Evolutionary conservation across 2,113 vertebrate genomes (phyloP).

Genomic region (Morphnarchus princeps): DNA sequence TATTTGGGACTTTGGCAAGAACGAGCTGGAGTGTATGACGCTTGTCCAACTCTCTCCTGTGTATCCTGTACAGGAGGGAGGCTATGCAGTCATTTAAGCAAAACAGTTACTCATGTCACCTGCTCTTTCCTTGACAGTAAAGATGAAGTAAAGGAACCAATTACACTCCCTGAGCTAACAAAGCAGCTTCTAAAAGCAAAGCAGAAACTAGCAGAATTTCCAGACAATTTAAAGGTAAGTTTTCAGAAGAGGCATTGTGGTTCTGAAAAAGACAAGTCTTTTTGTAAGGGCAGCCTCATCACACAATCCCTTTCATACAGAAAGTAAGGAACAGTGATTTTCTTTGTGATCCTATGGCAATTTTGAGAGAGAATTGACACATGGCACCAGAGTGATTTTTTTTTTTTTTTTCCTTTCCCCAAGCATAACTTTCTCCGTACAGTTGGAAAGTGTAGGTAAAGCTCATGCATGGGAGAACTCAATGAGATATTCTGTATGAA

Average conservation of each 20-base stretch:
- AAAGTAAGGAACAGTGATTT: background rate
- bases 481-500: background rate
- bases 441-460: background rate
- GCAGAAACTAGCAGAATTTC: slow-evolving; percentile 76
- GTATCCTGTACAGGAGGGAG: background rate
- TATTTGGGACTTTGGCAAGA: background rate
- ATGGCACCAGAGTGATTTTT: background rate
- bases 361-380: background rate
- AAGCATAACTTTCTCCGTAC: fast-evolving
- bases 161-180: slow-evolving; percentile 81
- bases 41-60: background rate
- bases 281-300: background rate
- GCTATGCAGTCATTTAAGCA: background rate
- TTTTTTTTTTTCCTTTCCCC: background rate
- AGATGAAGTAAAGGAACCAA: slow-evolving; percentile 48
- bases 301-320: background rate
- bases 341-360: background rate
- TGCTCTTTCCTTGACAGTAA: slow-evolving; percentile 49
- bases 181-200: slow-evolving; percentile 78
- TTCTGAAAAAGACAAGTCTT: background rate
- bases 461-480: background rate
- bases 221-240: slow-evolving; percentile 77
- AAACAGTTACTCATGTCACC: background rate
- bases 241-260: background rate
- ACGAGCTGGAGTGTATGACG: fast-evolving